Conservation (phyloP, 2,113 vertebrate species). For the Hippocampus zosterae region DNA sequence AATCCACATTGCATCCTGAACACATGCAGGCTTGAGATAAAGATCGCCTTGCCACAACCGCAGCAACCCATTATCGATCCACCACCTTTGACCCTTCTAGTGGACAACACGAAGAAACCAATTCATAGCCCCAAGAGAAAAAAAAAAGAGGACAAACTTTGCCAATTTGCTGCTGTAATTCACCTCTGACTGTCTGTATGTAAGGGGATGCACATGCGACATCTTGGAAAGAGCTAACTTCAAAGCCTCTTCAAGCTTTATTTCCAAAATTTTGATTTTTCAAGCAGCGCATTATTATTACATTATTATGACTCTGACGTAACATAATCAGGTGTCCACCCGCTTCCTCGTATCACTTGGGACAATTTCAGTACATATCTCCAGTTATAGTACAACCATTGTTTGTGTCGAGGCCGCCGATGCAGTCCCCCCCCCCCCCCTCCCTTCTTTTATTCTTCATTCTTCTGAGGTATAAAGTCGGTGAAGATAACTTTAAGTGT, state of each 20-base stretch:
- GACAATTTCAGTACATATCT: conserved; percentile 5
- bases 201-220: conserved; percentile 6
- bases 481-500: conserved; percentile 28
- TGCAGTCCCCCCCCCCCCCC: conserved; percentile 13
- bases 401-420: conserved; percentile 25
- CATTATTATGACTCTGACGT: background rate
- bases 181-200: background rate
- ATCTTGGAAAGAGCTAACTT: conserved; percentile 9
- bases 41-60: background rate
- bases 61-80: background rate
- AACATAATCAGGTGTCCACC: background rate
- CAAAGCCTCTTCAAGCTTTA: conserved; percentile 23
- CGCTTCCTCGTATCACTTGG: conserved; percentile 6
- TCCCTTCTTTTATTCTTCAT: conserved; percentile 12
- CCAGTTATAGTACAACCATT: conserved; percentile 3
- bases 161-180: background rate
- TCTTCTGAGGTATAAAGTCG: conserved; percentile 17
- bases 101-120: background rate
- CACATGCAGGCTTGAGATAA: background rate
- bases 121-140: background rate
- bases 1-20: conserved; percentile 2
- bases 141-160: background rate
- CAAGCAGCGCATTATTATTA: background rate
- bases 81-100: background rate
- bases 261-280: conserved; percentile 27